phyloP scores from a whole-genome alignment of 1,140 invertebrate genomes.

The Berghia stephanieae region DNA sequence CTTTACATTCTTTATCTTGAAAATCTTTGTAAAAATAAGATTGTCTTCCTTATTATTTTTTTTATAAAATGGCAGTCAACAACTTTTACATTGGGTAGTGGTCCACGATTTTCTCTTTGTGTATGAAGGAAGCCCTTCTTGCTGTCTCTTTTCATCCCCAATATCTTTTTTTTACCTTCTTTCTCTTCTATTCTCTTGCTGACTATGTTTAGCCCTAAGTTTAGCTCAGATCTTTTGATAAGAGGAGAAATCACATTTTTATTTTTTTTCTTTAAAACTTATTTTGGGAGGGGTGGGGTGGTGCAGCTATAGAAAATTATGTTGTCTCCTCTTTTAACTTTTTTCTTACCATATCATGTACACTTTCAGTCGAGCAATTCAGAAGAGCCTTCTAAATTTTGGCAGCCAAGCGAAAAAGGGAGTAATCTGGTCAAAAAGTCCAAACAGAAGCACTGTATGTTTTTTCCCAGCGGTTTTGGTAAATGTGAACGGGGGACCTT shows the following conservation, averaged over 20 bases:
- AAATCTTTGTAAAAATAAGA: not conserved
- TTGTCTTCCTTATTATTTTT: not conserved
- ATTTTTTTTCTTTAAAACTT: not conserved
- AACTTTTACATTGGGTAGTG: not conserved
- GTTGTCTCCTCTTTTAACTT: not conserved
- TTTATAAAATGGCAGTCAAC: not conserved
- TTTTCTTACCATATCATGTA: not conserved
- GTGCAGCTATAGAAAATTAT: not conserved
- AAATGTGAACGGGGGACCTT: conserved; percentile 78
- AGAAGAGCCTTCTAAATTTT: conserved; percentile 71
- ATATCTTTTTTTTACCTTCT: too few species aligned
- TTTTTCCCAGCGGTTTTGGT: conserved; percentile 85
- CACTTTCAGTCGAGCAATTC: conserved; percentile 69
- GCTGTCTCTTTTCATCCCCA: too few species aligned
- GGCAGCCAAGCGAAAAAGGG: conserved; percentile 70
- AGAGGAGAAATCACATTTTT: not conserved
- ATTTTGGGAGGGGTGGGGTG: not conserved
- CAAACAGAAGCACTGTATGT: conserved; percentile 77
- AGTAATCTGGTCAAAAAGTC: conserved; percentile 71
- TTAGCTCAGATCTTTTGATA: too few species aligned
- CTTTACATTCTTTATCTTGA: not conserved
- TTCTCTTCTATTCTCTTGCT: too few species aligned
- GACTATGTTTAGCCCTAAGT: too few species aligned
- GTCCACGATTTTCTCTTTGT: not conserved
- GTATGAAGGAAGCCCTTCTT: too few species aligned